Evolutionary conservation across 2,797 vertebrate genomes (phyloP).

Genomic region (Tolypeutes matacus): DNA sequence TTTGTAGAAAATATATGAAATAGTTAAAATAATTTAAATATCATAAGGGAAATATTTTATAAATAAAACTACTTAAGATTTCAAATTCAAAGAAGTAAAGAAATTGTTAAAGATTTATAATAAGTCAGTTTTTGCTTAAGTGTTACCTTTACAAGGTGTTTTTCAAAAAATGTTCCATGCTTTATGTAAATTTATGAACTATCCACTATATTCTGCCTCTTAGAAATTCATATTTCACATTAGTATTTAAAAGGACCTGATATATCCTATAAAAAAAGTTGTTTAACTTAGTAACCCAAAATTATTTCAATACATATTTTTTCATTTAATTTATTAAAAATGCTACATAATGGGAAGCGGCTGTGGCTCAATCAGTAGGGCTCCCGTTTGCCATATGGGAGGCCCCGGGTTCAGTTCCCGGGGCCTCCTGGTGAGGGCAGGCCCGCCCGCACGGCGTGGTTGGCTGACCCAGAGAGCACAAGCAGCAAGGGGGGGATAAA

Average conservation of each 20-base stretch:
- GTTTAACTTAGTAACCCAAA: neutral
- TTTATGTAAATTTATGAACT: neutral
- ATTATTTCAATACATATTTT: neutral
- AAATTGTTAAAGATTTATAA: constrained; percentile 22
- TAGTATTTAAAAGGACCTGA: neutral
- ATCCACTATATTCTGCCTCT: neutral
- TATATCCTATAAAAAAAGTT: neutral
- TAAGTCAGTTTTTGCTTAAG: neutral
- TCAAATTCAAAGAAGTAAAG: constrained; percentile 4
- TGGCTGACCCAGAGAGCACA: too few relatives aligned
- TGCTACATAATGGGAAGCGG: neutral
- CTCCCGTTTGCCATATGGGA: too few relatives aligned
- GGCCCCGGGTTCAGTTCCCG: too few relatives aligned
- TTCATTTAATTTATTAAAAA: neutral
- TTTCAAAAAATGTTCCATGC: neutral
- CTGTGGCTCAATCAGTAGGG: too few relatives aligned
- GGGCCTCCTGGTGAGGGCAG: too few relatives aligned
- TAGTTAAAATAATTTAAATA: constrained; percentile 1
- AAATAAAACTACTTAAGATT: constrained; percentile 14
- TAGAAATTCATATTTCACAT: constrained; percentile 30
- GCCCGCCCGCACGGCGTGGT: too few relatives aligned
- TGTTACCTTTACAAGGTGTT: constrained; percentile 21
- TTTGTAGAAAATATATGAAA: neutral
- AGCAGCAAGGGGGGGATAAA: too few relatives aligned
- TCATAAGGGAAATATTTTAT: neutral